Conservation (phyloP, 2,797 vertebrate genomes). For the Choloepus didactylus region DNA sequence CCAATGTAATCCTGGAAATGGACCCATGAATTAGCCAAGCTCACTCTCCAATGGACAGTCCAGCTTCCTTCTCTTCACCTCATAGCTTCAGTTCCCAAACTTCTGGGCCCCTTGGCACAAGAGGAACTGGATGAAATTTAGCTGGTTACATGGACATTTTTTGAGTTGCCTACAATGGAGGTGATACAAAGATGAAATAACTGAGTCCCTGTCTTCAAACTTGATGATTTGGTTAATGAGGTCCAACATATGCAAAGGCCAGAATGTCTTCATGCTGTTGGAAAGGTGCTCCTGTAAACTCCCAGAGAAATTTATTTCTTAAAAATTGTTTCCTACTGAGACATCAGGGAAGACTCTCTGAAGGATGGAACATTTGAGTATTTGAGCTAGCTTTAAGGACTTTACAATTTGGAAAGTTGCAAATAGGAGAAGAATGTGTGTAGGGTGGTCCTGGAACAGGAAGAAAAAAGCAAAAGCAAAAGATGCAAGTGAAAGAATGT, state of each 20-base stretch:
- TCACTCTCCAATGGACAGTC: not conserved
- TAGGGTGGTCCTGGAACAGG: not conserved
- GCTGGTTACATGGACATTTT: not conserved
- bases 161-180: not conserved
- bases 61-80: not conserved
- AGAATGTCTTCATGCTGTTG: not conserved
- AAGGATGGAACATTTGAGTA: not conserved
- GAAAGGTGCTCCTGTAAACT: not conserved
- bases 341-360: not conserved
- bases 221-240: not conserved
- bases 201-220: not conserved
- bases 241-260: not conserved
- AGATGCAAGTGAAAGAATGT: not conserved
- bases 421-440: not conserved
- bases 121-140: not conserved
- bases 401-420: not conserved
- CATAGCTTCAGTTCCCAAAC: not conserved
- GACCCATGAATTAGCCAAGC: fast-evolving
- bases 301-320: not conserved
- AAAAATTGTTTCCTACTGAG: not conserved
- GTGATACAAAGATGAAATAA: not conserved
- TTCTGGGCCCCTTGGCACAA: not conserved
- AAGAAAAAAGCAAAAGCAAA: not conserved
- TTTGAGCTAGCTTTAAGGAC: not conserved
- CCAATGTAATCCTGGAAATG: no score